phyloP scores from a whole-genome alignment of 1,140 invertebrate species.

The Anthonomus grandis region DNA sequence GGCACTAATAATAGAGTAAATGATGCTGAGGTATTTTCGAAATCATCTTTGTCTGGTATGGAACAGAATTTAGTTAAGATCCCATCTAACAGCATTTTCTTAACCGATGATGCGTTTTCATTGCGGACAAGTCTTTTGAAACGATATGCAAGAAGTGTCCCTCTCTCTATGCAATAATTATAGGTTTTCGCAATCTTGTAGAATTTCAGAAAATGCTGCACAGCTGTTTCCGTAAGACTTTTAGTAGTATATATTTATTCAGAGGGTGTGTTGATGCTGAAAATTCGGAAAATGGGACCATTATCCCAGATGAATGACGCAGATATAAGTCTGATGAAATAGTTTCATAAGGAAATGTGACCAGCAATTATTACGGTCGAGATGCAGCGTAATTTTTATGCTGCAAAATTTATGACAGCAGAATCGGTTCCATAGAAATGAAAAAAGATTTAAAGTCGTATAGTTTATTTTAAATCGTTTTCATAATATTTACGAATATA shows the following conservation, averaged over 20 bases:
- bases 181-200: constrained; percentile 39
- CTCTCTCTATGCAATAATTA: constrained; percentile 49
- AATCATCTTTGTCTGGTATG: constrained; percentile 1
- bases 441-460: neutral
- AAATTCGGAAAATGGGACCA: constrained; percentile 1
- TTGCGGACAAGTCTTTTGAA: constrained; percentile 15
- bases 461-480: neutral
- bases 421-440: neutral
- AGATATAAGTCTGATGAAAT: neutral
- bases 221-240: constrained; percentile 16
- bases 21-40: constrained; percentile 21
- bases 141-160: constrained; percentile 4
- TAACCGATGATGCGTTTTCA: constrained; percentile 12
- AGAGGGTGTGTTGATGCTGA: constrained; percentile 1
- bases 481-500: neutral
- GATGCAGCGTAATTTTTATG: constrained; percentile 2
- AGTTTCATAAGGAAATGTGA: neutral
- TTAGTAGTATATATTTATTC: constrained; percentile 1
- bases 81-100: constrained; percentile 40
- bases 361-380: neutral
- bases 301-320: neutral
- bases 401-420: neutral
- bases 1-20: constrained; percentile 30
- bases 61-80: constrained; percentile 8
- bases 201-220: constrained; percentile 36